phyloP scores from a whole-genome alignment of 2,113 vertebrate genomes.

The Lepisosteus oculatus region DNA sequence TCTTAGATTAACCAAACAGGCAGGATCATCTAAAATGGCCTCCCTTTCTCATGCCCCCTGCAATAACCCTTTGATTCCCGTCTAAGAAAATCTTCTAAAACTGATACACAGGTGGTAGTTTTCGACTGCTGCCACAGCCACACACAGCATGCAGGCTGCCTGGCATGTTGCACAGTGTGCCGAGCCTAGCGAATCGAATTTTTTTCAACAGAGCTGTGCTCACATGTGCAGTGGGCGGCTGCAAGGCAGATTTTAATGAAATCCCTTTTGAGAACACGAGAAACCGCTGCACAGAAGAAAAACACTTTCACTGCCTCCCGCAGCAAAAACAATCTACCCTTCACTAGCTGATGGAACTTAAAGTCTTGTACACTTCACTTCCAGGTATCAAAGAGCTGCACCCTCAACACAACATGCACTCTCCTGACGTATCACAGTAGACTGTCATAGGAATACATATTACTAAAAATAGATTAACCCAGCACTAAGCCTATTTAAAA shows the following conservation, averaged over 20 bases:
- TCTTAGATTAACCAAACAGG: too few species aligned
- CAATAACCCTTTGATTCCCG: too few species aligned
- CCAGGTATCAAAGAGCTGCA: not conserved
- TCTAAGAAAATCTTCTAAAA: too few species aligned
- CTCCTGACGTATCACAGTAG: too few species aligned
- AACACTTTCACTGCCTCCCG: not conserved
- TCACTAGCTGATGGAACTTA: not conserved
- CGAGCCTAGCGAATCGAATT: not conserved
- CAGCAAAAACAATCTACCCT: not conserved
- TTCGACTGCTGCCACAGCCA: not conserved
- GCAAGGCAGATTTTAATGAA: conserved; percentile 17
- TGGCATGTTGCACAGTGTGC: not conserved
- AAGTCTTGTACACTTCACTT: not conserved
- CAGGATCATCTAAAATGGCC: too few species aligned
- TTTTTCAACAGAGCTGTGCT: not conserved
- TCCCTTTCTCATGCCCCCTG: too few species aligned
- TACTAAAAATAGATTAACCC: too few species aligned
- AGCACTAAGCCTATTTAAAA: too few species aligned
- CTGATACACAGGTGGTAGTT: not conserved
- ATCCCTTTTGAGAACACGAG: conserved; percentile 8
- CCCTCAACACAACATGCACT: not conserved
- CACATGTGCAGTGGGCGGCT: conserved; percentile 17
- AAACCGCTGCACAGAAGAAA: not conserved
- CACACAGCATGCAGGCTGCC: not conserved
- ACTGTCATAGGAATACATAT: too few species aligned